These are phyloP conservation scores for Rhynchotus rufescens DNA, from an alignment of 2,797 vertebrate species.

Conservation along the genomic window DNA sequence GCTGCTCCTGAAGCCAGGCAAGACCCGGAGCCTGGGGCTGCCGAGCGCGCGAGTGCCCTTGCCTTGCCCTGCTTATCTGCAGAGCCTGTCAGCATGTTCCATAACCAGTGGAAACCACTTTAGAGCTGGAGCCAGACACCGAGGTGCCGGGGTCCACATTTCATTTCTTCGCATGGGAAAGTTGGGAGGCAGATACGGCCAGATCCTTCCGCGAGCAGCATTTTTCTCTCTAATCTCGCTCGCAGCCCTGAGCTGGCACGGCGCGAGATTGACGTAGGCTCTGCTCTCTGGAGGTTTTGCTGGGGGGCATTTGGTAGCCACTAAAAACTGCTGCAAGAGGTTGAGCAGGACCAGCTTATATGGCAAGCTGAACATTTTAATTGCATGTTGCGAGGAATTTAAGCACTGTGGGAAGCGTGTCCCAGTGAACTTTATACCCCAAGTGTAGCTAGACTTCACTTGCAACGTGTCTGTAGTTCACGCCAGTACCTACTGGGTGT, in stretches of 20 bases:
- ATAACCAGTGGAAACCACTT: slow-evolving; percentile 73
- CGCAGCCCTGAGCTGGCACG: slow-evolving; percentile 32
- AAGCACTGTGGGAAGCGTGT: background rate
- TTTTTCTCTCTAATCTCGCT: slow-evolving; percentile 44
- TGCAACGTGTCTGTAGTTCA: background rate
- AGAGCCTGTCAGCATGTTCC: slow-evolving; percentile 74
- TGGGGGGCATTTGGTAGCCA: background rate
- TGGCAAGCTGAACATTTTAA: background rate
- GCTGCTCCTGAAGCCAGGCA: slow-evolving; percentile 22
- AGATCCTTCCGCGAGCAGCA: slow-evolving; percentile 42
- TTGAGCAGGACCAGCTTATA: background rate
- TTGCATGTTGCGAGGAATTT: background rate
- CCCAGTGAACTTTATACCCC: background rate
- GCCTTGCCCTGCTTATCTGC: slow-evolving; percentile 73
- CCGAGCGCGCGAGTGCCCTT: slow-evolving; percentile 59
- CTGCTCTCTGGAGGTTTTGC: background rate
- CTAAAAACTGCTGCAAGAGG: background rate
- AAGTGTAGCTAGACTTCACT: background rate
- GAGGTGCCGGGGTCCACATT: slow-evolving; percentile 70
- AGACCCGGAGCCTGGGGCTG: background rate
- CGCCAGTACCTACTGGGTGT: background rate
- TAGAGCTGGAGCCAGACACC: slow-evolving; percentile 73
- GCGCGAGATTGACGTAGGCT: slow-evolving; percentile 1
- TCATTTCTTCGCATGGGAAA: slow-evolving; percentile 68
- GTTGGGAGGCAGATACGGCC: background rate